Percentiles rank a stretch among this genome's conserved stretches.
Conservation (phyloP, 2,797 vertebrate species). For the Mus caroli region DNA sequence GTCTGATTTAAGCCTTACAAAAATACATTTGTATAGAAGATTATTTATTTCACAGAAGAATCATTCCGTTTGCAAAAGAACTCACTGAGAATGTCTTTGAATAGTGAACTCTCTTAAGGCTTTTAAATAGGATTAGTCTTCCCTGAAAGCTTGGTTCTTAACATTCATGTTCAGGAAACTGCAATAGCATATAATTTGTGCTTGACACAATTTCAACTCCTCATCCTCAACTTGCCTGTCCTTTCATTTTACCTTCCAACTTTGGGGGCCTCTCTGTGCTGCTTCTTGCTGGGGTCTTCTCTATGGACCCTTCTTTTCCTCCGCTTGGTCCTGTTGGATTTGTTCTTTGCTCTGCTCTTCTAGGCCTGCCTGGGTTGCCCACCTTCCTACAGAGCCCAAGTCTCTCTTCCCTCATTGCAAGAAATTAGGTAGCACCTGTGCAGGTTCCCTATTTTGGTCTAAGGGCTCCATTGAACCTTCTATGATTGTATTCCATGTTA, state of each 20-base stretch:
- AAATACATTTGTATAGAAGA: constrained; percentile 19
- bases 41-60: constrained; percentile 45
- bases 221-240: not conserved
- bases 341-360: too few relatives aligned
- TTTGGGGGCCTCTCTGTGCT: accelerated
- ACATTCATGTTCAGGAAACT: not conserved
- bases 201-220: not conserved
- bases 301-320: not conserved
- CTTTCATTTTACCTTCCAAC: not conserved
- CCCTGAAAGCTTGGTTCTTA: not conserved
- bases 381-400: not conserved
- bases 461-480: not conserved
- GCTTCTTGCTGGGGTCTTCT: accelerated
- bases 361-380: accelerated
- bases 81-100: not conserved
- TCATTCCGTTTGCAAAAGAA: constrained; percentile 31
- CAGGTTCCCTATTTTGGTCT: not conserved
- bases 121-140: constrained; percentile 7
- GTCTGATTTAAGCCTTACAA: not conserved
- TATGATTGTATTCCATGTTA: not conserved
- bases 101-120: not conserved
- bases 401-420: too few relatives aligned
- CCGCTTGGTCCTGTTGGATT: accelerated
- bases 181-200: not conserved
- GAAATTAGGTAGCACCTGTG: accelerated